Conservation (phyloP, 2,113 vertebrate species). For the Poecile atricapillus region DNA sequence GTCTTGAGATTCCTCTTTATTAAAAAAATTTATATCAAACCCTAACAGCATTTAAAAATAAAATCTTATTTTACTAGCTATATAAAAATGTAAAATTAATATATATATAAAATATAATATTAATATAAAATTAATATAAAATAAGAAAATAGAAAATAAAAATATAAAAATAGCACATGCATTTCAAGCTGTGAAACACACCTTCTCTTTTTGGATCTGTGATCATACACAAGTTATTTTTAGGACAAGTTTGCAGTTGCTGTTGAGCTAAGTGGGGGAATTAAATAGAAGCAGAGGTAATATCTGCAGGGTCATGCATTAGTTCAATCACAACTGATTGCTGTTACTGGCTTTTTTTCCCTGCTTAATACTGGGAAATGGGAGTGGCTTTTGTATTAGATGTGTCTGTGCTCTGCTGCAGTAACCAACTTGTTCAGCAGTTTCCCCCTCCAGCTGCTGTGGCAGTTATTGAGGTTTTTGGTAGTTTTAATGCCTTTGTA, state of each 20-base stretch:
- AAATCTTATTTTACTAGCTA: not conserved
- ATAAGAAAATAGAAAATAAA: not conserved
- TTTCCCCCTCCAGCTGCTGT: not conserved
- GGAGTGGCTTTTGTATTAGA: not conserved
- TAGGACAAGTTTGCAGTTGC: not conserved
- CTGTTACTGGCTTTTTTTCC: not conserved
- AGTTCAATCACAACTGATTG: not conserved
- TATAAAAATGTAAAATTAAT: not conserved
- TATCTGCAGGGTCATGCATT: not conserved
- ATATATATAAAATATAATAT: no score
- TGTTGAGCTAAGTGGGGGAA: not conserved
- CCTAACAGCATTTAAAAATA: not conserved
- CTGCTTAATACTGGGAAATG: not conserved
- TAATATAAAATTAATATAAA: no score
- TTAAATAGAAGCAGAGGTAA: accelerated
- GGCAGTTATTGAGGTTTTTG: not conserved
- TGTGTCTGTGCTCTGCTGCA: not conserved
- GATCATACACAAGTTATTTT: not conserved
- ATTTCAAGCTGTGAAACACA: not conserved
- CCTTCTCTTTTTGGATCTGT: not conserved
- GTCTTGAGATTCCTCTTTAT: not conserved
- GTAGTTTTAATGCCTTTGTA: not conserved
- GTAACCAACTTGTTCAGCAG: not conserved
- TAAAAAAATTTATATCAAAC: not conserved
- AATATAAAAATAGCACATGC: not conserved